Conservation (phyloP, 1,140 invertebrate species). For the Chironomus striatipennis region DNA sequence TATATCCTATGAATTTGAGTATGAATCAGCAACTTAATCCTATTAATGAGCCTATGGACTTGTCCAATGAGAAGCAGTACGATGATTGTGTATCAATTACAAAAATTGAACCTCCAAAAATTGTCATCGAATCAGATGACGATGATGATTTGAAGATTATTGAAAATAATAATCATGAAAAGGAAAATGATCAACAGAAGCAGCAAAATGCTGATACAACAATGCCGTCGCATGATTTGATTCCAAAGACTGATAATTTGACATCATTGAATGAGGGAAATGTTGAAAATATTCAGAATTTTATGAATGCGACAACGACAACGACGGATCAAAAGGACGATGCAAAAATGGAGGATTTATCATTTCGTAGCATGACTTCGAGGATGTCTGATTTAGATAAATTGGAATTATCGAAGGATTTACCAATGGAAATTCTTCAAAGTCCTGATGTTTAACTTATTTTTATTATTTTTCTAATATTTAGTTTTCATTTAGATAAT, state of each 20-base stretch:
- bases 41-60: background rate
- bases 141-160: constrained; percentile 1
- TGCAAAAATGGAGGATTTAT: background rate
- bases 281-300: background rate
- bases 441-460: background rate
- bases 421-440: background rate
- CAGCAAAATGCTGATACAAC: background rate
- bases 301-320: background rate
- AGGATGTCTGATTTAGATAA: background rate
- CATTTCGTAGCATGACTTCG: background rate
- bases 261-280: background rate
- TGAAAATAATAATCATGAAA: background rate
- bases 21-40: background rate
- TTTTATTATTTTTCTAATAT: background rate
- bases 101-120: background rate
- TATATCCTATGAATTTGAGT: background rate
- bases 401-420: background rate
- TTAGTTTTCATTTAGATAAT: too few species aligned
- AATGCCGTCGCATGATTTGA: background rate
- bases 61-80: background rate
- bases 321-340: background rate
- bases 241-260: background rate
- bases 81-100: background rate
- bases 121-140: background rate
- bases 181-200: background rate